Evolutionary conservation across 1,140 invertebrate genomes (phyloP).

Genomic region (Caenorhabditis tropicalis): DNA sequence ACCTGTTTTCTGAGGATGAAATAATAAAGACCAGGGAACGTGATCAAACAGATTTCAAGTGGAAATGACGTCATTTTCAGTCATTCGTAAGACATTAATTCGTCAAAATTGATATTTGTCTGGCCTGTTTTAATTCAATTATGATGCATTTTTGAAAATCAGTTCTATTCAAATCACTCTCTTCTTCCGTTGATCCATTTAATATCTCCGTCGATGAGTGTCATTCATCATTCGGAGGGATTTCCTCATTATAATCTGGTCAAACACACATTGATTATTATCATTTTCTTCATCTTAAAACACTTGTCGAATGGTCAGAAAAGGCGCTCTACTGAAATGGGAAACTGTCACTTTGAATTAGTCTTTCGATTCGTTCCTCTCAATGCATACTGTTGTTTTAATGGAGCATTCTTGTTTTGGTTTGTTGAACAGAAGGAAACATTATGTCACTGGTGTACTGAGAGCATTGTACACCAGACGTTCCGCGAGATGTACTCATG

Average conservation of each 20-base stretch:
- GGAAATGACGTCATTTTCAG: conserved; percentile 29
- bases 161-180: no score
- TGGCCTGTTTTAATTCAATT: background rate
- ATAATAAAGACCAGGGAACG: background rate
- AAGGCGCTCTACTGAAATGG: background rate
- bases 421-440: background rate
- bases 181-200: background rate
- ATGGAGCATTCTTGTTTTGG: background rate
- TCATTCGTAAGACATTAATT: background rate
- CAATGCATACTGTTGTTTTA: background rate
- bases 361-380: background rate
- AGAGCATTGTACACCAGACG: background rate
- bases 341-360: background rate
- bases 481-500: background rate
- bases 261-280: background rate
- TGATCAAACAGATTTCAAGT: background rate
- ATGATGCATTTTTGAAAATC: conserved; percentile 1
- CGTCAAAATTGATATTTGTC: conserved; percentile 10
- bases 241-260: background rate
- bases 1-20: background rate
- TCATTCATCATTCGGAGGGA: background rate
- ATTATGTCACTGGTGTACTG: background rate
- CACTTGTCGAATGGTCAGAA: background rate
- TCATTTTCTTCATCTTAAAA: background rate
- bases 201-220: background rate